These are phyloP conservation scores for Nipponacmea schrenckii DNA, from an alignment of 2,888 invertebrate genomes.

Conservation along the genomic window DNA sequence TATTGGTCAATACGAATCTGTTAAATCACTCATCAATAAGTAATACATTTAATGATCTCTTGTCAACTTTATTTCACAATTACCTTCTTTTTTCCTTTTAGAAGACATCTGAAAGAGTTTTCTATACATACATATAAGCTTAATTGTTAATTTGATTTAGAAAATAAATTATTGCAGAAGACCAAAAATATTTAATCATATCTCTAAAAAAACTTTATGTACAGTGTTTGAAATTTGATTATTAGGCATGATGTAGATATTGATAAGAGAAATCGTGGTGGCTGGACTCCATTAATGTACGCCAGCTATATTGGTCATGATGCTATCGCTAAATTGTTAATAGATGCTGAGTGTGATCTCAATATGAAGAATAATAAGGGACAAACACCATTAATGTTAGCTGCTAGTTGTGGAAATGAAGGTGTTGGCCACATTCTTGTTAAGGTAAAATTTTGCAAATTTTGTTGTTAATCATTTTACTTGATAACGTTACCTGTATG, in stretches of 20 bases:
- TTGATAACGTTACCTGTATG: too few species aligned
- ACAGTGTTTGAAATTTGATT: neutral
- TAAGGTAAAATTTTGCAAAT: conserved; percentile 62
- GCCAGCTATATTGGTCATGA: conserved; percentile 69
- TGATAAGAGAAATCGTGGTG: conserved; percentile 65
- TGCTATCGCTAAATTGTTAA: conserved; percentile 63
- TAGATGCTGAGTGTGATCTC: conserved; percentile 58
- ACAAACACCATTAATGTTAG: conserved; percentile 70
- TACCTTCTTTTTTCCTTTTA: too few species aligned
- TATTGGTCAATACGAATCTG: conserved; percentile 65
- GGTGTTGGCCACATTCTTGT: conserved; percentile 65
- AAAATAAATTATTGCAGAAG: too few species aligned
- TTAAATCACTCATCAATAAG: conserved; percentile 58
- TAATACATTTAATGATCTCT: conserved; percentile 31
- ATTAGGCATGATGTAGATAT: conserved; percentile 49
- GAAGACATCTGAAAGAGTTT: too few species aligned
- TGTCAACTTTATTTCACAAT: too few species aligned
- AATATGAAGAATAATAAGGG: conserved; percentile 62
- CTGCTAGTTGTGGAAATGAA: conserved; percentile 71
- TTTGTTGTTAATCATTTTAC: too few species aligned
- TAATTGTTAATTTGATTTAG: too few species aligned
- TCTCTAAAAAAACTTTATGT: neutral
- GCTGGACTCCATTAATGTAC: conserved; percentile 70
- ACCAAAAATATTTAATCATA: neutral
- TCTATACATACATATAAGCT: too few species aligned